Evolutionary conservation across 2,797 vertebrate species (phyloP).

Genomic region (Darevskia mixta): DNA sequence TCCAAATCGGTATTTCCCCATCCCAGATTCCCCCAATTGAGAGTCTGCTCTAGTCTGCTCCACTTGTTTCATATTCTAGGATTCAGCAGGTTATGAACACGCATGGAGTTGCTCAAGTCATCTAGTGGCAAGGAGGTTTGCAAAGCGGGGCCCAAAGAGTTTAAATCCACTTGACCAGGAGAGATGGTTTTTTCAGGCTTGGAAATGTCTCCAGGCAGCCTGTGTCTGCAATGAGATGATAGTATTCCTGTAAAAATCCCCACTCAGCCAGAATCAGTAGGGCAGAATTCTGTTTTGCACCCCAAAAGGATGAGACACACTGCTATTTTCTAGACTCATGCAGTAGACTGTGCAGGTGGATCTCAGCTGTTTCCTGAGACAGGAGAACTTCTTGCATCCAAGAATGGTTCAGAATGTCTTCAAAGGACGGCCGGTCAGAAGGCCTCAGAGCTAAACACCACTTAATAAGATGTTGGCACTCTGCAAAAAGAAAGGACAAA

Average conservation of each 20-base stretch:
- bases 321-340: constrained; percentile 82
- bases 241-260: constrained; percentile 56
- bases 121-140: constrained; percentile 33
- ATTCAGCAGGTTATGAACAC: constrained; percentile 58
- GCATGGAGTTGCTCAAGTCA: constrained; percentile 36
- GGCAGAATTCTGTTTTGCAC: constrained; percentile 35
- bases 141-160: constrained; percentile 20
- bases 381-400: constrained; percentile 89
- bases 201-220: constrained; percentile 53
- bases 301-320: constrained; percentile 28
- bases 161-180: constrained; percentile 50
- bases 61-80: constrained; percentile 27
- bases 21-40: background rate
- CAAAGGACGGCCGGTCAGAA: constrained; percentile 90
- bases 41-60: constrained; percentile 40
- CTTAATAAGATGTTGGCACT: constrained; percentile 90
- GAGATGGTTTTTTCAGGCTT: constrained; percentile 28
- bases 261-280: constrained; percentile 31
- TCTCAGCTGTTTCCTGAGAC: constrained; percentile 83
- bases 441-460: constrained; percentile 91
- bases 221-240: constrained; percentile 64
- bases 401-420: constrained; percentile 91
- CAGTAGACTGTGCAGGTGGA: constrained; percentile 89
- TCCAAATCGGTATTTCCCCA: constrained; percentile 55
- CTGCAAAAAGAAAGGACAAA: constrained; percentile 54